Base-by-base conservation (phyloP, 1,140 invertebrate genomes). In the Ladona fulva region DNA sequence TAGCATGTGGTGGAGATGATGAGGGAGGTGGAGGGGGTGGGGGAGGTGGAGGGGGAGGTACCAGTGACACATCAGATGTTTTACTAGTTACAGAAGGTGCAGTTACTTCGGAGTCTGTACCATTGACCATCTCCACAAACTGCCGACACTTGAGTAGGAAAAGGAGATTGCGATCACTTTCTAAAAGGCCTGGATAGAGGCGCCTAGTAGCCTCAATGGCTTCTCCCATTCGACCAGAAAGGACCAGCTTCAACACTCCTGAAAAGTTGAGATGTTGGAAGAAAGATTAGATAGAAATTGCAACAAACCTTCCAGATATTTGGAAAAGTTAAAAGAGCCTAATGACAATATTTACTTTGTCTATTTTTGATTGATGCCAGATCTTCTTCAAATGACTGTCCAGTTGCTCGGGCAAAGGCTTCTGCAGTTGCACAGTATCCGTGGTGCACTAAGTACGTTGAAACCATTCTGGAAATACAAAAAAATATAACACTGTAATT, bases 91-190 rank as follows among this genome's bases (percentile, higher is more conserved):
- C 75, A 11, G 75, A 25, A 25, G 74, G n/a, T 8, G 24, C 5
- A 24, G 24, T 25, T 42, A 37, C 75, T 76, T 76, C 75, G 7
- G n/a, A 90, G 84, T 95, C 93, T 74, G 92, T 91, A 76, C 93
- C 93, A 84, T 94, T 94, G 76, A 94, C 92, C 93, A 94, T 94
- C 87, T 99, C 97, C 25, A 99, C 94, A 87, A 99, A 99, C 87
- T 99, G 97, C 80, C 97, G 91, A 86, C 96, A 97, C 85, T 98
- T 97, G 77, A 99, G 89, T 85, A 95, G 92, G 85, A 99, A 98
- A 82, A 96, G 89, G 80, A 99, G 88, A 84, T 97, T 95, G 81
- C 91, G 91, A 87, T 98, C 95, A 74, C 90, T 89, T 84, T 97
- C 94, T 81, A 99, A 86, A 59, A 99, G 87, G 16, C 92, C 93